Evolutionary conservation across 2,113 vertebrate genomes (phyloP).

Genomic region (Arothron firmamentum): DNA sequence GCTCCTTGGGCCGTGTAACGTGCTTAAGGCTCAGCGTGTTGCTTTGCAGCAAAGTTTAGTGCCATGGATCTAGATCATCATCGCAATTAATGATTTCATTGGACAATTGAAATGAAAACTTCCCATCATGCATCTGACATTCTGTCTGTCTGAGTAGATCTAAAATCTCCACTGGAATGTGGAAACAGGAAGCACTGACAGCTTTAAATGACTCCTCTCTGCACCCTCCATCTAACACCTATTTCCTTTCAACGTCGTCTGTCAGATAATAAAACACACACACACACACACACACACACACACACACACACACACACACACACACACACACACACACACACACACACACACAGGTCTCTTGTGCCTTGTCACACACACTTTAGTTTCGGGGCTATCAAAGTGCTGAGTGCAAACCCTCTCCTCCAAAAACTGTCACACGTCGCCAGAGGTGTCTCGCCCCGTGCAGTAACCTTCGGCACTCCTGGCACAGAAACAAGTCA

Average conservation of each 20-base stretch:
- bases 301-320: slow-evolving; percentile 45
- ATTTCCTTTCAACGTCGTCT: slow-evolving; percentile 59
- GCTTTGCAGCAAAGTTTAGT: slow-evolving; percentile 16
- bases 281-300: slow-evolving; percentile 42
- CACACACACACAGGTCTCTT: slow-evolving; percentile 38
- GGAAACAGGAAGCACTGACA: slow-evolving; percentile 54
- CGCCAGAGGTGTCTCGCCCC: slow-evolving; percentile 65
- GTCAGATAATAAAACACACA: slow-evolving; percentile 30
- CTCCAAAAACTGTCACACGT: slow-evolving; percentile 69
- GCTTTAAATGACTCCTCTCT: slow-evolving; percentile 55
- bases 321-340: slow-evolving; percentile 24
- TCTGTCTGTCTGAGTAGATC: background rate
- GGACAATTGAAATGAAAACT: too few species aligned
- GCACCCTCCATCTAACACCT: slow-evolving; percentile 57
- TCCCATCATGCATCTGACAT: too few species aligned
- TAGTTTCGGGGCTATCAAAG: slow-evolving; percentile 69
- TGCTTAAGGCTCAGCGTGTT: slow-evolving; percentile 54
- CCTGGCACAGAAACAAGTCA: slow-evolving; percentile 70
- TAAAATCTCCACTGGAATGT: slow-evolving; percentile 34
- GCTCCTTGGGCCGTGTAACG: slow-evolving; percentile 60
- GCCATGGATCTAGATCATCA: background rate
- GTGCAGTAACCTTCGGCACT: slow-evolving; percentile 55
- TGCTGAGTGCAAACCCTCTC: slow-evolving; percentile 66
- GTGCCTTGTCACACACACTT: slow-evolving; percentile 68
- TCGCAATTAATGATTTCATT: too few species aligned